Evolutionary conservation across 2,888 invertebrate species (phyloP).

Genomic region (Melanargia galathea): DNA sequence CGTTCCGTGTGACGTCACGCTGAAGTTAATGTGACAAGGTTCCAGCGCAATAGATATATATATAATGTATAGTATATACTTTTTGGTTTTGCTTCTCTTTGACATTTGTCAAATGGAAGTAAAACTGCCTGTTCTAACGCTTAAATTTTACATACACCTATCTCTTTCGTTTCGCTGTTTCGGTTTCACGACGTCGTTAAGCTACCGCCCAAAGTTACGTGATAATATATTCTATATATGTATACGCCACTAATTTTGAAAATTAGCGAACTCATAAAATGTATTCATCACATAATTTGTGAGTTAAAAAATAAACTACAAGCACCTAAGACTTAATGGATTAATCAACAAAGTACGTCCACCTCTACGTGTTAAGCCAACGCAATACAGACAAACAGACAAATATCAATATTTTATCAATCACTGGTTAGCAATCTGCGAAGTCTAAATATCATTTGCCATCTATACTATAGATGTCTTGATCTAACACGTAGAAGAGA

Average conservation of each 20-base stretch:
- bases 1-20: too few species aligned
- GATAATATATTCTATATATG: constrained; percentile 1
- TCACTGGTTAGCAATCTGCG: background rate
- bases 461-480: background rate
- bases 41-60: too few species aligned
- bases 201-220: too few species aligned
- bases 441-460: background rate
- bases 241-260: constrained; percentile 1
- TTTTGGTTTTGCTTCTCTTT: too few species aligned
- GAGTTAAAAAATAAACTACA: background rate
- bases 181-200: too few species aligned
- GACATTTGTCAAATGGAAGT: too few species aligned
- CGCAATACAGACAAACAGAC: background rate
- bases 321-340: background rate
- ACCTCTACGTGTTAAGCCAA: background rate
- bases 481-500: too few species aligned
- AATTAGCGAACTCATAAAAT: constrained; percentile 16
- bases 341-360: background rate
- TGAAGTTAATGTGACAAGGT: too few species aligned
- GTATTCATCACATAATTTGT: background rate
- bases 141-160: too few species aligned
- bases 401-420: background rate
- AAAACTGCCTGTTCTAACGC: too few species aligned
- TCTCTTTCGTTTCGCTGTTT: too few species aligned
- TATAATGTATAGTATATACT: too few species aligned